A percentile compares a stretch with the other conserved stretches of the same genome.
phyloP scores from a whole-genome alignment of 2,888 invertebrate species.

The Chouioia cunea region DNA sequence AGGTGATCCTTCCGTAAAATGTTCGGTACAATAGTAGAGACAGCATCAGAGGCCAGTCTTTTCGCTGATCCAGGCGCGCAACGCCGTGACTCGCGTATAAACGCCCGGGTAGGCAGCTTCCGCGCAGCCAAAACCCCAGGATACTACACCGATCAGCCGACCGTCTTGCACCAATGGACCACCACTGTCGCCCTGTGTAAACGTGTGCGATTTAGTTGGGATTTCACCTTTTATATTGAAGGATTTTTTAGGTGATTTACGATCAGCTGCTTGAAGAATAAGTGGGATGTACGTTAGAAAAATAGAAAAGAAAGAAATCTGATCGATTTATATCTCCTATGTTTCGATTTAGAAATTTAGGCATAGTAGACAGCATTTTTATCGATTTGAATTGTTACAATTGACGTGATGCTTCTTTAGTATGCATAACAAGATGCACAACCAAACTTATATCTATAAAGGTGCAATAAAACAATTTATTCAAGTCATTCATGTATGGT shows the following conservation, averaged over 20 bases:
- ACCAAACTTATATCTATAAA: too few relatives aligned
- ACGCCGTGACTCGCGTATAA: constrained; percentile 69
- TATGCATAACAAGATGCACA: too few relatives aligned
- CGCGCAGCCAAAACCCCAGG: constrained; percentile 74
- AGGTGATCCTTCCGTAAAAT: neutral
- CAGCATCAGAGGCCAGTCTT: constrained; percentile 49
- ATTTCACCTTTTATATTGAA: neutral
- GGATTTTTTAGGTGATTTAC: neutral
- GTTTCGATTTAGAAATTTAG: too few relatives aligned
- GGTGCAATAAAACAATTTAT: too few relatives aligned
- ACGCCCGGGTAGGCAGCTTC: constrained; percentile 71
- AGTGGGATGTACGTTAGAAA: too few relatives aligned
- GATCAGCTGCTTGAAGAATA: too few relatives aligned
- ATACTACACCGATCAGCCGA: constrained; percentile 71
- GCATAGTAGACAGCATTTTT: too few relatives aligned
- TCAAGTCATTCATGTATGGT: too few relatives aligned
- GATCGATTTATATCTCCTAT: too few relatives aligned
- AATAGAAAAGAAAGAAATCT: too few relatives aligned
- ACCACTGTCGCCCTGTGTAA: constrained; percentile 74
- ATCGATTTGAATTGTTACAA: too few relatives aligned
- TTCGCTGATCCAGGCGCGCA: constrained; percentile 55
- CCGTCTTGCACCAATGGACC: constrained; percentile 72
- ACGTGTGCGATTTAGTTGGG: constrained; percentile 41
- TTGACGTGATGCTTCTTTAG: too few relatives aligned
- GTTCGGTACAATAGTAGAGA: neutral